These are phyloP conservation scores for Drosophila lowei DNA, from an alignment of 1,140 invertebrate species.

Conservation along the genomic window DNA sequence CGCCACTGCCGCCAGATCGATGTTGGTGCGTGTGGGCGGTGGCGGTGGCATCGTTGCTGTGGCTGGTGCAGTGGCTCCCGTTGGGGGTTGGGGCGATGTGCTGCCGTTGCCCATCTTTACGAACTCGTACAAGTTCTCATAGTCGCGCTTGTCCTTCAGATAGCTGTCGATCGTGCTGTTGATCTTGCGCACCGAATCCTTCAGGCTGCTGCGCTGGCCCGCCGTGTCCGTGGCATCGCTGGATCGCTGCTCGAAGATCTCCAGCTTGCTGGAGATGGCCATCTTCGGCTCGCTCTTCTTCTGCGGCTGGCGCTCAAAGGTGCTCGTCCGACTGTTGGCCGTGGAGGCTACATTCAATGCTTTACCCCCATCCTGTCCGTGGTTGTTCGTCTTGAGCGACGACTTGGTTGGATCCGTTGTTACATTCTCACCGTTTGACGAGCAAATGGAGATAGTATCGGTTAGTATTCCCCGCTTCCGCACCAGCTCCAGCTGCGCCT, in stretches of 20 bases:
- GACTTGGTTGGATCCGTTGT: conserved; percentile 57
- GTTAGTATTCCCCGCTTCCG: conserved; percentile 83
- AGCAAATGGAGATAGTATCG: conserved; percentile 83
- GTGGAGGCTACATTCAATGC: conserved; percentile 12
- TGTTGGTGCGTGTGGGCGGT: conserved; percentile 66
- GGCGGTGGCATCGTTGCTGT: conserved; percentile 57
- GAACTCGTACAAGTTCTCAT: conserved; percentile 80
- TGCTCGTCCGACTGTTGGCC: conserved; percentile 69
- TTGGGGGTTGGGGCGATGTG: conserved; percentile 19
- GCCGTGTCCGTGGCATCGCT: conserved; percentile 48
- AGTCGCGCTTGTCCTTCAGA: conserved; percentile 82
- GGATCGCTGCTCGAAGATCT: conserved; percentile 73
- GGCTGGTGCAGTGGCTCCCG: conserved; percentile 31
- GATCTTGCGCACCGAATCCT: conserved; percentile 82
- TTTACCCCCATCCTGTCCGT: conserved; percentile 18
- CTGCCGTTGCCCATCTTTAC: conserved; percentile 67
- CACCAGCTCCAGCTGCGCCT: conserved; percentile 86
- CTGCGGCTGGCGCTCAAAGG: conserved; percentile 60
- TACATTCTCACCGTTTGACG: conserved; percentile 83
- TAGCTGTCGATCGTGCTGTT: conserved; percentile 82
- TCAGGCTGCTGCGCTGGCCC: conserved; percentile 72
- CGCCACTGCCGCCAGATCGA: conserved; percentile 57
- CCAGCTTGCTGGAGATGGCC: conserved; percentile 76
- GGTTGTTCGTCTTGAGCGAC: conserved; percentile 8
- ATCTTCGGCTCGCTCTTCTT: conserved; percentile 73